These are phyloP conservation scores for Otolemur garnettii DNA, from an alignment of 2,113 vertebrate genomes.

Conservation along the genomic window DNA sequence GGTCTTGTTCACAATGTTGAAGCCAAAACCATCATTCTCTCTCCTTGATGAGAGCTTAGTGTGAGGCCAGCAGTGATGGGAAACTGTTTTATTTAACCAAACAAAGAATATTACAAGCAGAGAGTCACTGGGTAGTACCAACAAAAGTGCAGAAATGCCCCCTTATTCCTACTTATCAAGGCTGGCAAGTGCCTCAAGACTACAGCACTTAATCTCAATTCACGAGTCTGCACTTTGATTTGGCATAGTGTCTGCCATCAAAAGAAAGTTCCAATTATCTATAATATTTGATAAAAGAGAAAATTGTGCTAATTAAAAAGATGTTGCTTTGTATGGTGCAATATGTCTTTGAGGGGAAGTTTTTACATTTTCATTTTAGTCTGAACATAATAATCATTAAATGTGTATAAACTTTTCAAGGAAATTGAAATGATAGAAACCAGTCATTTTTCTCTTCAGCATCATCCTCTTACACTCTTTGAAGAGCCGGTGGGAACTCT, in stretches of 20 bases:
- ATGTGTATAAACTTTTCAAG: conserved; percentile 53
- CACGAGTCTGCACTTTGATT: conserved; percentile 62
- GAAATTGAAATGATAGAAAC: conserved; percentile 48
- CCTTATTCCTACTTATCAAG: conserved; percentile 64
- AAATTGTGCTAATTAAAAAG: conserved; percentile 54
- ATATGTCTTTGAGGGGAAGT: conserved; percentile 69
- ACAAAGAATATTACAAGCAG: conserved; percentile 67
- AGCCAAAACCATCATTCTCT: conserved; percentile 65
- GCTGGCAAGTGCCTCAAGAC: conserved; percentile 18
- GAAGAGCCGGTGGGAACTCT: conserved; percentile 37
- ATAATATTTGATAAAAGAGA: conserved; percentile 63
- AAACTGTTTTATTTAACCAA: conserved; percentile 39
- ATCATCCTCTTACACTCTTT: conserved; percentile 27
- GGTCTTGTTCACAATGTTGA: conserved; percentile 76
- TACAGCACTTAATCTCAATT: not conserved
- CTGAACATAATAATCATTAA: conserved; percentile 64
- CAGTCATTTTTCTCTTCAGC: conserved; percentile 62
- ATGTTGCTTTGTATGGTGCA: conserved; percentile 57
- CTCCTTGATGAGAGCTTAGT: conserved; percentile 58
- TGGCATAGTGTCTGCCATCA: conserved; percentile 55
- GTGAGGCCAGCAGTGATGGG: conserved; percentile 59
- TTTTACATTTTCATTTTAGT: not conserved
- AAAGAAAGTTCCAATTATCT: conserved; percentile 79
- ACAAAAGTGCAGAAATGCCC: conserved; percentile 30
- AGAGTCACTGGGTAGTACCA: conserved; percentile 58